phyloP scores from a whole-genome alignment of 2,888 invertebrate species.

The Lithophane leautieri region DNA sequence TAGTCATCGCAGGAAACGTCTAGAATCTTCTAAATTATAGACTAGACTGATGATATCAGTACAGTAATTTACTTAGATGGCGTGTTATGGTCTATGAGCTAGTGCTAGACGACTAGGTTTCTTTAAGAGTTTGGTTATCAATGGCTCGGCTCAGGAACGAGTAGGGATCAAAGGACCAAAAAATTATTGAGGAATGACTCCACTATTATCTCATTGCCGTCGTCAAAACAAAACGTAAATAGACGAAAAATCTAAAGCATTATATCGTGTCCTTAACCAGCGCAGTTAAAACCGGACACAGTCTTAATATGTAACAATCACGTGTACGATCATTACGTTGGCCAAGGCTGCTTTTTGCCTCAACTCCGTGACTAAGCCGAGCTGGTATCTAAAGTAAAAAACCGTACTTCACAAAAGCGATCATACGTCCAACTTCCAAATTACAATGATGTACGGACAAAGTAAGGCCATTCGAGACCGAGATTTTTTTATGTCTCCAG shows the following conservation, averaged over 20 bases:
- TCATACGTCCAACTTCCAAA: conserved; percentile 51
- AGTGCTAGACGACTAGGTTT: not conserved
- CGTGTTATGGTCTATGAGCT: conserved; percentile 1
- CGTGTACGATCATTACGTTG: conserved; percentile 78
- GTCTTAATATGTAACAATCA: conserved; percentile 79
- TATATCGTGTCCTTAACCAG: conserved; percentile 48
- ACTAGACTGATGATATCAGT: conserved; percentile 78
- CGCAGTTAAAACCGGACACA: conserved; percentile 72
- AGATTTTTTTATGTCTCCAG: conserved; percentile 31
- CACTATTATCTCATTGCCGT: not conserved
- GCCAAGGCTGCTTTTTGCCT: conserved; percentile 86
- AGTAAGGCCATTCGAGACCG: conserved; percentile 39
- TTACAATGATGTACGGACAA: conserved; percentile 54
- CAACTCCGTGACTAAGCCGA: conserved; percentile 81
- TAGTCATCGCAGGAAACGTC: conserved; percentile 86
- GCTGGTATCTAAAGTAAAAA: conserved; percentile 52
- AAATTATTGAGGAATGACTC: not conserved
- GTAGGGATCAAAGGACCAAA: not conserved
- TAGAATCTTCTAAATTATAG: conserved; percentile 82
- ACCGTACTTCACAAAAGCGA: conserved; percentile 56
- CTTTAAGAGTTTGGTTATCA: not conserved
- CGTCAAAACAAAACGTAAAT: conserved; percentile 19
- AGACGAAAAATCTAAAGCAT: conserved; percentile 37
- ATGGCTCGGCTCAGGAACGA: not conserved
- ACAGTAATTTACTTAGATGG: conserved; percentile 46